phyloP scores from a whole-genome alignment of 2,113 vertebrate genomes.

The Fulmarus glacialis region DNA sequence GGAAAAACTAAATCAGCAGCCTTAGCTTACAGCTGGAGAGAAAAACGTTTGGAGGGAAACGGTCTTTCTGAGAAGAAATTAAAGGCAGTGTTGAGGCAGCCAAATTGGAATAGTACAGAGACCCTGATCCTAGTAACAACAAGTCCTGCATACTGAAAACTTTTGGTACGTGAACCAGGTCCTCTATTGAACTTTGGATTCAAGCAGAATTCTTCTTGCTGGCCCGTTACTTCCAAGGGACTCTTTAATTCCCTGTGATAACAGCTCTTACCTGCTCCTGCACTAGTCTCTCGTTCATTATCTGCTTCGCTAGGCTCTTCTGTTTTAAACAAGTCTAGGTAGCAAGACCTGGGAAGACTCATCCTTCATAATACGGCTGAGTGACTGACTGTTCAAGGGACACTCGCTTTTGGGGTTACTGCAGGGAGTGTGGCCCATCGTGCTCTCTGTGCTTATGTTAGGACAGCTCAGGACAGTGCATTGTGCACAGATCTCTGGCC shows the following conservation, averaged over 20 bases:
- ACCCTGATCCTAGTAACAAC: background rate
- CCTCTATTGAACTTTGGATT: background rate
- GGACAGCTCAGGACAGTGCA: background rate
- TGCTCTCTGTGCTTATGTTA: background rate
- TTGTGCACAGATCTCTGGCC: background rate
- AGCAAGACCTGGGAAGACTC: background rate
- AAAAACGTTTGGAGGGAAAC: background rate
- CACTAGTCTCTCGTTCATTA: background rate
- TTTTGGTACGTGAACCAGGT: background rate
- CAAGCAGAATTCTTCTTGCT: background rate
- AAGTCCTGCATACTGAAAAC: background rate
- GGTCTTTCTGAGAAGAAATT: conserved; percentile 2
- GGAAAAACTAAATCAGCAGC: conserved; percentile 42
- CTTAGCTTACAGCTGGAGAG: background rate
- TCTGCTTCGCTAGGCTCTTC: background rate
- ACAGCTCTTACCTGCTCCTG: background rate
- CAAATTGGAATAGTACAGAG: background rate
- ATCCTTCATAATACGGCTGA: background rate
- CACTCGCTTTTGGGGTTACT: background rate
- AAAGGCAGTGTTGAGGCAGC: background rate
- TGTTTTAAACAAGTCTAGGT: background rate
- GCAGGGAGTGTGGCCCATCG: background rate
- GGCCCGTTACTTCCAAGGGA: background rate
- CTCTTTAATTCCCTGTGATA: background rate
- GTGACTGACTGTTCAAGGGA: background rate